A percentile compares a stretch with the other conserved stretches of the same genome.
Evolutionary conservation across 2,888 invertebrate genomes (phyloP).

Genomic region (Cataglyphis rosenhaueri): DNA sequence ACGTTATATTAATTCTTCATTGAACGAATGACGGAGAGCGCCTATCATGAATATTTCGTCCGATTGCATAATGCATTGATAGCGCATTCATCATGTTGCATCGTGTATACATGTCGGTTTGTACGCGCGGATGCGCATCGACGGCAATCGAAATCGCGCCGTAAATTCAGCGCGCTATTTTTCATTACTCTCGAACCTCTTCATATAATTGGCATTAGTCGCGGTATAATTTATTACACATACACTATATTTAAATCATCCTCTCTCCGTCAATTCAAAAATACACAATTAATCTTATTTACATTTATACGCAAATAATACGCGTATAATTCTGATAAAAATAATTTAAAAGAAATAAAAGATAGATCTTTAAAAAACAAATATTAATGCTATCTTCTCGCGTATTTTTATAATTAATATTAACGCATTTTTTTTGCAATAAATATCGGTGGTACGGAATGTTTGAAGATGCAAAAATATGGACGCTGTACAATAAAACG

Average conservation of each 20-base stretch:
- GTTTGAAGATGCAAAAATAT: not conserved
- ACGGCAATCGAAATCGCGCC: not conserved
- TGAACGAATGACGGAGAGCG: conserved; percentile 59
- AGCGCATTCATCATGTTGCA: conserved; percentile 65
- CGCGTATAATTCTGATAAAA: not conserved
- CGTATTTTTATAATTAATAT: not conserved
- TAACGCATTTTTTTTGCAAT: not conserved
- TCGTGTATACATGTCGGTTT: conserved; percentile 57
- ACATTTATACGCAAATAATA: not conserved
- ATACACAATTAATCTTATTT: not conserved
- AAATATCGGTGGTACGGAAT: not conserved
- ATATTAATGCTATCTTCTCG: not conserved
- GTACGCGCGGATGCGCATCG: conserved; percentile 65
- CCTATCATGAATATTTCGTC: conserved; percentile 72
- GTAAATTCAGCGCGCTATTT: conserved; percentile 15
- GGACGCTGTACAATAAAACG: not conserved
- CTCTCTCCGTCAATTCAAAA: not conserved
- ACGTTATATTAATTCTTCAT: conserved; percentile 42
- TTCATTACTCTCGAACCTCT: not conserved
- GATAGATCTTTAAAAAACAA: not conserved
- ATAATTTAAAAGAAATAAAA: not conserved
- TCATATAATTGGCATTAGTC: conserved; percentile 16
- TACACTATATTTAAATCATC: not conserved
- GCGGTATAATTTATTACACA: conserved; percentile 5
- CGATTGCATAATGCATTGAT: conserved; percentile 70